phyloP scores from a whole-genome alignment of 2,113 vertebrate genomes.

The Echinops telfairi region DNA sequence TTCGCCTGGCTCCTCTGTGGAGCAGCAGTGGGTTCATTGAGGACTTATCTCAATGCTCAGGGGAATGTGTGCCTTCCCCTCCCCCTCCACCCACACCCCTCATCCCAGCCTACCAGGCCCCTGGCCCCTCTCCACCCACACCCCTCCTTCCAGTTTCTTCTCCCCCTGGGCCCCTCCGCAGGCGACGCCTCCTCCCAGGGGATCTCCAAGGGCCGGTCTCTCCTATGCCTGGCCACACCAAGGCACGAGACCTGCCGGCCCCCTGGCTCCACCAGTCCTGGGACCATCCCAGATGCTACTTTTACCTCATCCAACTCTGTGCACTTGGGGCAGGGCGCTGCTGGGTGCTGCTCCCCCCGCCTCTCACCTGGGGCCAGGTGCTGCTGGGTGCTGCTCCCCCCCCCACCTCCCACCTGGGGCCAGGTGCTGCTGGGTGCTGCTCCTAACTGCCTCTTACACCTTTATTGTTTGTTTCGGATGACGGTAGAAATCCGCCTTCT shows the following conservation, averaged over 20 bases:
- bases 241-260: neutral
- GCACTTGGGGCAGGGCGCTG: no score
- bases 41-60: accelerated
- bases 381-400: no score
- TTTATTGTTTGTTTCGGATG: neutral
- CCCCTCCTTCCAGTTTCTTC: no score
- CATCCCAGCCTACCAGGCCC: neutral
- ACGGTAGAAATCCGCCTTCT: neutral
- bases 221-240: neutral
- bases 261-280: neutral
- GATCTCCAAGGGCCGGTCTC: no score
- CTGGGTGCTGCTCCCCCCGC: no score
- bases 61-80: accelerated
- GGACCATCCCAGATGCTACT: no score
- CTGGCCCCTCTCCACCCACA: no score
- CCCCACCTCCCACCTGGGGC: neutral
- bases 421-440: neutral
- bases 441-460: accelerated
- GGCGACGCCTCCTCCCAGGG: no score
- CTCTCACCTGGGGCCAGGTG: neutral
- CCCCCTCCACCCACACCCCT: neutral
- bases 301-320: neutral
- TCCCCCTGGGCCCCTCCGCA: no score
- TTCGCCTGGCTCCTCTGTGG: neutral
- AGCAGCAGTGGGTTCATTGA: neutral